Evolutionary conservation across 1,140 invertebrate species (phyloP).

Genomic region (Leptonema lineaticorne): DNA sequence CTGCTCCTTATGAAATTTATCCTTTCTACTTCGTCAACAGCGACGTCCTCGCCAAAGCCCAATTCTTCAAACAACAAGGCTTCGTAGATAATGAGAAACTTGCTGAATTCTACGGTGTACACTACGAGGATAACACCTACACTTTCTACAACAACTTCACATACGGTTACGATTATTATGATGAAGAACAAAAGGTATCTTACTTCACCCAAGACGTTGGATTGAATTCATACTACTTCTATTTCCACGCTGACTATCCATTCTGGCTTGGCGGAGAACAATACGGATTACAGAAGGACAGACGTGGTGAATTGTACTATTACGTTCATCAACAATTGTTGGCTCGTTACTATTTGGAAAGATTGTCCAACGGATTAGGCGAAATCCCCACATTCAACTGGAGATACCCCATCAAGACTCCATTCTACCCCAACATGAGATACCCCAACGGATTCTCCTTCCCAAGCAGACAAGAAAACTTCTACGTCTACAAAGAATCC

Average conservation of each 20-base stretch:
- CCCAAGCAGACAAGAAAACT: conserved; percentile 54
- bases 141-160: conserved; percentile 56
- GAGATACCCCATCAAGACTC: conserved; percentile 56
- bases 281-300: conserved; percentile 47
- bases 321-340: conserved; percentile 58
- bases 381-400: conserved; percentile 56
- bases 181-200: conserved; percentile 60
- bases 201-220: conserved; percentile 64
- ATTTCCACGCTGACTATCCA: conserved; percentile 56
- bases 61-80: conserved; percentile 60
- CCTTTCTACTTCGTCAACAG: conserved; percentile 62
- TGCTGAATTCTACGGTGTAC: conserved; percentile 50
- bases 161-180: conserved; percentile 53
- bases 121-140: conserved; percentile 50
- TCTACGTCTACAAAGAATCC: conserved; percentile 51
- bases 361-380: conserved; percentile 58
- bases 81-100: conserved; percentile 42
- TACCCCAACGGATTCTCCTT: conserved; percentile 65
- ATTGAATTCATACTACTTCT: conserved; percentile 61
- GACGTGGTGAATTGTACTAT: conserved; percentile 59
- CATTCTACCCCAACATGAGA: conserved; percentile 63
- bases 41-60: conserved; percentile 58
- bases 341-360: conserved; percentile 63
- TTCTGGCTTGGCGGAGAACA: conserved; percentile 54
- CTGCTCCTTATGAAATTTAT: conserved; percentile 64